phyloP scores from a whole-genome alignment of 1,140 invertebrate genomes.

The Dryas iulia region DNA sequence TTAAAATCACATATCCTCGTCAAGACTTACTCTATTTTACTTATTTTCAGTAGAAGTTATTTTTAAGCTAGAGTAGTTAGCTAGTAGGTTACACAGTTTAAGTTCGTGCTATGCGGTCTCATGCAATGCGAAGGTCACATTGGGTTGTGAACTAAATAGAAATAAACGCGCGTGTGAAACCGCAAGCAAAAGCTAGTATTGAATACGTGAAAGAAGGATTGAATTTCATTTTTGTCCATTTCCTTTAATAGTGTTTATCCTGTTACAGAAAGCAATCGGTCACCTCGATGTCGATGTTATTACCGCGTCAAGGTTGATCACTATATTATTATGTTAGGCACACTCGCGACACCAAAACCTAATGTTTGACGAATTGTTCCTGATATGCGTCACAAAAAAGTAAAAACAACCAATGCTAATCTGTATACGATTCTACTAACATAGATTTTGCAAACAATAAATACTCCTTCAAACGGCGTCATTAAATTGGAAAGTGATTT shows the following conservation, averaged over 20 bases:
- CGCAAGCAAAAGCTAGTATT: neutral
- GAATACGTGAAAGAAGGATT: neutral
- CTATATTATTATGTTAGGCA: constrained; percentile 43
- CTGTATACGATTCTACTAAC: constrained; percentile 29
- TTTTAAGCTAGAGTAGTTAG: neutral
- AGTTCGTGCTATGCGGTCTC: neutral
- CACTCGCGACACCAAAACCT: constrained; percentile 43
- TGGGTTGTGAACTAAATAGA: neutral
- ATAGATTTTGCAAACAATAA: constrained; percentile 33
- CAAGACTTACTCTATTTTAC: too few relatives aligned
- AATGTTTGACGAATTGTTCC: constrained; percentile 45
- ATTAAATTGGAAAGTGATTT: constrained; percentile 23
- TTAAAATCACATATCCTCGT: too few relatives aligned
- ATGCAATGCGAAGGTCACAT: neutral
- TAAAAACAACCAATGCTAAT: constrained; percentile 19
- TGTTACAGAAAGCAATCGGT: constrained; percentile 39
- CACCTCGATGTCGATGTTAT: constrained; percentile 48
- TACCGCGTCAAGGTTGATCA: constrained; percentile 45
- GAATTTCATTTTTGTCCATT: neutral
- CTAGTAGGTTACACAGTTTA: too few relatives aligned
- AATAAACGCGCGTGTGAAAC: neutral
- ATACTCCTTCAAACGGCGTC: constrained; percentile 14
- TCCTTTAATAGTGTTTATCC: constrained; percentile 5
- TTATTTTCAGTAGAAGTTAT: neutral
- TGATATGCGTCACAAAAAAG: constrained; percentile 30